Evolutionary conservation across 2,113 vertebrate genomes (phyloP), one percentile per base, ranked within the genome.

Genomic region (Rhinogobius similis): DNA sequence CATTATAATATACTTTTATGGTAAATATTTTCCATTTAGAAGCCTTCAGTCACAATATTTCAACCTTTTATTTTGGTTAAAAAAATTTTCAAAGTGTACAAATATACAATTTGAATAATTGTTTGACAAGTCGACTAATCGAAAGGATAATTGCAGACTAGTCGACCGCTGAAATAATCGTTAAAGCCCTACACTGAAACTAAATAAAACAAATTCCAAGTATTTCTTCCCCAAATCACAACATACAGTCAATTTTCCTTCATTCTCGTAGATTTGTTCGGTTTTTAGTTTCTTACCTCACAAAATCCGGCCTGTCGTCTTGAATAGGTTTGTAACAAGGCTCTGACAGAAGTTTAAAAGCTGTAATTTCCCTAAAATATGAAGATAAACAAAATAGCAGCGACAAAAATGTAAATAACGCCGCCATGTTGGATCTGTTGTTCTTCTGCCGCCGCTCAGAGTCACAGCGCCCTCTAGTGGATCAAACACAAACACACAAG

Each of bases 301-400:
- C 74, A 58, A 62, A 82, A 5, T 79, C 36, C 1, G 88, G 85
- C 41, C 83, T 87, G 29, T 44, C 24, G 77, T 91, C 89, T 32
- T 32, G 75, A n/a, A 91, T 55, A 0, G 86, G 88, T 75, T 91
- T 93, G 68, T 90, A 92, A 70, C 92, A 93, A 0, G 90, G 71
- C 20, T 86, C 79, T 0, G 73, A 41, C 0, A 80, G 5, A 46
- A 88, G 48, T 1, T 8, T 27, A 0, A 27, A 61, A 1, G 56
- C 21, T 18, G n/a, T 53, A 1, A 63, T 48, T 0, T 44, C 56
- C 0, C 70, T 3, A 0, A n/a, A 67, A 72, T 86, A 44, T 2
- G 39, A 43, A 6, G 32, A 44, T 14, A 86, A 77, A 69, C 52
- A 74, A 73, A 79, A 13, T 11, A 82, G 64, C 1, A 83, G 66